phyloP scores from a whole-genome alignment of 1,140 invertebrate genomes.

The Drosophila biarmipes region DNA sequence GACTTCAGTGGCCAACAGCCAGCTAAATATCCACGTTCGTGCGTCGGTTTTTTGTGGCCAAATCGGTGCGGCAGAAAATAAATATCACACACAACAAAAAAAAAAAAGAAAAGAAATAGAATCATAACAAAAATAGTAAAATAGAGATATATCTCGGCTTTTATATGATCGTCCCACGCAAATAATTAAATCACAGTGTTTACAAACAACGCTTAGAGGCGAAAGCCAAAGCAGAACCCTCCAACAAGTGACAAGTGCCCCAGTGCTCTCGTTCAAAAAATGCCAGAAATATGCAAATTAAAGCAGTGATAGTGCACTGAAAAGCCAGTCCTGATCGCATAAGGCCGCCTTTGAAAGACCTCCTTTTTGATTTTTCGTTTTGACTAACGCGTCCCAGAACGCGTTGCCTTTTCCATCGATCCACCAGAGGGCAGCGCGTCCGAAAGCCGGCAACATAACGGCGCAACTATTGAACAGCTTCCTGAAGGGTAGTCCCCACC shows the following conservation, averaged over 20 bases:
- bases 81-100: no score
- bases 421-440: conserved; percentile 47
- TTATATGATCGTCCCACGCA: conserved; percentile 69
- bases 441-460: conserved; percentile 83
- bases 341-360: conserved; percentile 10
- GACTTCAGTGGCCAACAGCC: conserved; percentile 75
- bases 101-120: conserved; percentile 4
- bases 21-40: conserved; percentile 76
- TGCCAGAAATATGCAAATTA: conserved; percentile 56
- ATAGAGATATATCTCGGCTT: conserved; percentile 48
- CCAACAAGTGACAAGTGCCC: conserved; percentile 52
- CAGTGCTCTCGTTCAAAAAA: conserved; percentile 57
- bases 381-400: conserved; percentile 42
- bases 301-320: conserved; percentile 70
- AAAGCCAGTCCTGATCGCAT: conserved; percentile 8
- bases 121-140: conserved; percentile 40
- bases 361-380: conserved; percentile 35
- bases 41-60: conserved; percentile 74
- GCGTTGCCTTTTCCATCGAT: conserved; percentile 51
- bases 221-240: not conserved
- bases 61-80: conserved; percentile 55
- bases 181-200: conserved; percentile 47
- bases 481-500: conserved; percentile 83
- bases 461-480: conserved; percentile 84
- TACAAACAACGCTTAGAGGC: conserved; percentile 25